These are phyloP conservation scores for Myotis planiceps DNA, from an alignment of 2,797 vertebrate species.

Conservation along the genomic window DNA sequence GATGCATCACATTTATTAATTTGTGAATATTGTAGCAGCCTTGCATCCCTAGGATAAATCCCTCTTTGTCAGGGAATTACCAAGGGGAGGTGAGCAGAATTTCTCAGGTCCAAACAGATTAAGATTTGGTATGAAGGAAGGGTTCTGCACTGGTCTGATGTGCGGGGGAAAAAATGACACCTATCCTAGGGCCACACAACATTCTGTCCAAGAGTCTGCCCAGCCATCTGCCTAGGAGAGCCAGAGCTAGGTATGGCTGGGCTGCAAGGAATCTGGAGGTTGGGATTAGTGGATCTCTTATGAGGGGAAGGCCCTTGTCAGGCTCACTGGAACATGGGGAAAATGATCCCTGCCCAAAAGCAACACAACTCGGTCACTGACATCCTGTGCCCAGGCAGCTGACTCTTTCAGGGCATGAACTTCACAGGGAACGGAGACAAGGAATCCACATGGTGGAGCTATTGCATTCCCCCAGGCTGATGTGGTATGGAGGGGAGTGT, in stretches of 20 bases:
- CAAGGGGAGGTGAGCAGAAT: not conserved
- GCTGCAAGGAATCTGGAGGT: not conserved
- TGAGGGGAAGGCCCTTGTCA: not conserved
- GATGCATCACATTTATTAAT: too few relatives aligned
- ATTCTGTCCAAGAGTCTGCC: not conserved
- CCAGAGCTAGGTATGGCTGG: not conserved
- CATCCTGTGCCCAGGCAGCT: not conserved
- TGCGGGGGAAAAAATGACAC: too few relatives aligned
- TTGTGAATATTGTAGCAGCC: too few relatives aligned
- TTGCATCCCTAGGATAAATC: too few relatives aligned
- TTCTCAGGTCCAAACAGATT: not conserved
- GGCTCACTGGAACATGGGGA: not conserved
- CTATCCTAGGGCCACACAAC: not conserved
- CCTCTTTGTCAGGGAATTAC: not conserved
- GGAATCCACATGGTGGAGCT: not conserved
- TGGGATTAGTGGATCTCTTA: not conserved
- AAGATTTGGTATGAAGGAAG: not conserved
- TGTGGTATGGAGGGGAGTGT: not conserved
- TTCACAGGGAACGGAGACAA: not conserved
- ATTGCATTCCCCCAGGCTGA: not conserved
- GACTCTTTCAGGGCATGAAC: not conserved
- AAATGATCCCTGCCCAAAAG: not conserved
- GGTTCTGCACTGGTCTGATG: not conserved
- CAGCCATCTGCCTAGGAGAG: not conserved
- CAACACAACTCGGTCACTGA: not conserved